Conservation (phyloP, 1,140 invertebrate species). For the Telenomus remus region DNA sequence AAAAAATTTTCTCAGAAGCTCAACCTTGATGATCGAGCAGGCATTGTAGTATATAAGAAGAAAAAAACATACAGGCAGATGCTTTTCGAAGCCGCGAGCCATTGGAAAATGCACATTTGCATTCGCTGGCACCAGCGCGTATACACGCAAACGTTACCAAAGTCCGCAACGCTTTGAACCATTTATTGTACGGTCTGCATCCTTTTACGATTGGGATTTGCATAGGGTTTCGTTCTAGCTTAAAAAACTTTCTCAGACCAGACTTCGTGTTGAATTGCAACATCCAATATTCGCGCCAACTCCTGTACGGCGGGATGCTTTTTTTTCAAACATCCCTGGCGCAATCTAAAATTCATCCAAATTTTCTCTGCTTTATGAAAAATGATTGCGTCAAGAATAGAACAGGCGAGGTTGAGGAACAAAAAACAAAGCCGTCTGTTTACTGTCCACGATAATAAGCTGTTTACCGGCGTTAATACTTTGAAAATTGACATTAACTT, state of each 20-base stretch:
- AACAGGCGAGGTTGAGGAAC: too few relatives aligned
- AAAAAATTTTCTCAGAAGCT: constrained; percentile 19
- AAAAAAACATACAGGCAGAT: constrained; percentile 42
- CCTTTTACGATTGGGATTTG: constrained; percentile 40
- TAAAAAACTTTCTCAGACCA: constrained; percentile 31
- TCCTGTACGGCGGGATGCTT: neutral
- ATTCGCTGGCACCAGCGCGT: constrained; percentile 32
- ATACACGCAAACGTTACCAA: constrained; percentile 46
- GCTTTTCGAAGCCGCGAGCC: constrained; percentile 44
- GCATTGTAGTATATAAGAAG: constrained; percentile 48
- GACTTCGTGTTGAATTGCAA: constrained; percentile 11
- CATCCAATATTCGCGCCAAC: constrained; percentile 2
- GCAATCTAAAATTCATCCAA: too few relatives aligned
- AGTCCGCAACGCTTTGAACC: constrained; percentile 45
- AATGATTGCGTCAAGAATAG: too few relatives aligned
- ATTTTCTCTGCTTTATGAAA: too few relatives aligned
- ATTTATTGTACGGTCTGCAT: constrained; percentile 31
- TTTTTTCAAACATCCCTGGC: neutral
- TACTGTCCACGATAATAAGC: neutral
- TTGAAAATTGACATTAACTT: neutral
- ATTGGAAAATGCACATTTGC: constrained; percentile 47
- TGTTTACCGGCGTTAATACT: neutral
- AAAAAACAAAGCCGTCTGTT: too few relatives aligned
- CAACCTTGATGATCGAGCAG: constrained; percentile 41
- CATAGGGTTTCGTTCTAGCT: constrained; percentile 32